Conservation (phyloP, 2,888 invertebrate species). For the Chorisops tibialis region DNA sequence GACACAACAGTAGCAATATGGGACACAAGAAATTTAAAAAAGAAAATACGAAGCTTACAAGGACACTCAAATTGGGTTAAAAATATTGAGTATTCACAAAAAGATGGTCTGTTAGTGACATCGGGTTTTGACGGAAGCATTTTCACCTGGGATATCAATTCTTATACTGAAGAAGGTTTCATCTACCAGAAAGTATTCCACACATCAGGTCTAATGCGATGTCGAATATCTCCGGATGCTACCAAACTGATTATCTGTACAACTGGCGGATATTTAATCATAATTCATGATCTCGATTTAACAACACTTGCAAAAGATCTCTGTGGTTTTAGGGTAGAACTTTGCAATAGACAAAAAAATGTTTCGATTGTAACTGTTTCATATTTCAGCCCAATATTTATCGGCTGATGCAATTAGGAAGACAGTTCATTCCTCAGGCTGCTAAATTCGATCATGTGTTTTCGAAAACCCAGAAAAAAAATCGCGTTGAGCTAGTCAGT, state of each 20-base stretch:
- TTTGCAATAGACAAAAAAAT: too few species aligned
- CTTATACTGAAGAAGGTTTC: conserved; percentile 72
- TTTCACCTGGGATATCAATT: conserved; percentile 91
- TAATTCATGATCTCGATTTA: conserved; percentile 84
- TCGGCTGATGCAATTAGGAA: conserved; percentile 82
- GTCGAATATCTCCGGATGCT: conserved; percentile 80
- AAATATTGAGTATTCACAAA: conserved; percentile 87
- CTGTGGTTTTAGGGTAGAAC: conserved; percentile 73
- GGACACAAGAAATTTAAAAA: conserved; percentile 84
- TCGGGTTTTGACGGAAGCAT: conserved; percentile 92
- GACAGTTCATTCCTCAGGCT: conserved; percentile 75
- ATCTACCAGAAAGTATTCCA: conserved; percentile 80
- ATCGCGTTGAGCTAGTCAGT: conserved; percentile 84
- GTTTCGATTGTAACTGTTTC: not conserved
- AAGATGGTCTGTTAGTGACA: conserved; percentile 79
- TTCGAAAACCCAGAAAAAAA: conserved; percentile 66
- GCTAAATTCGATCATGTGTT: conserved; percentile 81
- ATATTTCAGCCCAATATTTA: conserved; percentile 78
- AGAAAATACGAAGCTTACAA: conserved; percentile 69
- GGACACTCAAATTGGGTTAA: conserved; percentile 96
- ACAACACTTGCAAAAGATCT: conserved; percentile 75
- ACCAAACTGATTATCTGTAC: conserved; percentile 87
- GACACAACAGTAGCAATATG: conserved; percentile 89
- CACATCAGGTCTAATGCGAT: conserved; percentile 68
- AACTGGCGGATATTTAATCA: conserved; percentile 82